These are phyloP conservation scores for Melanotaenia parkinsoni DNA, from an alignment of 2,797 vertebrate genomes.

Conservation along the genomic window DNA sequence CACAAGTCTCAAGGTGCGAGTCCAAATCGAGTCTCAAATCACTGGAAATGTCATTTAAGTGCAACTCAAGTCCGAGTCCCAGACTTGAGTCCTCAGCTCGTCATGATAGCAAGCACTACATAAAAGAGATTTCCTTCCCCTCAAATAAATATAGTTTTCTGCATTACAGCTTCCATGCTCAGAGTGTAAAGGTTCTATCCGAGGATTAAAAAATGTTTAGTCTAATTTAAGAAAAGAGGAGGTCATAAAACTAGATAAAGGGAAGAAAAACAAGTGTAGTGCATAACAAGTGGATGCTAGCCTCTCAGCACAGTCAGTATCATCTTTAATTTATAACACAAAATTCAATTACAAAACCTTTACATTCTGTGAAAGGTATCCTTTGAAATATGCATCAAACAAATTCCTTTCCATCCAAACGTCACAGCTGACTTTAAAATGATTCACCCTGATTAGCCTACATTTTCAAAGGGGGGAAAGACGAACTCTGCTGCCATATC, in stretches of 20 bases:
- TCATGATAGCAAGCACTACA: background rate
- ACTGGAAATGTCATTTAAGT: too few relatives aligned
- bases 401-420: constrained; percentile 1
- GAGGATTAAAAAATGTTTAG: background rate
- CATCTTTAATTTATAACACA: background rate
- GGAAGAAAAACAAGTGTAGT: background rate
- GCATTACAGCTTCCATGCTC: background rate
- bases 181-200: background rate
- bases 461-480: constrained; percentile 42
- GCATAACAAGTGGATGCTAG: background rate
- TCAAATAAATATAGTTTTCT: background rate
- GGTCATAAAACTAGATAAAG: background rate
- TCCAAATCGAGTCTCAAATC: too few relatives aligned
- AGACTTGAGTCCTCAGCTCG: too few relatives aligned
- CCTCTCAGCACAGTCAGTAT: background rate
- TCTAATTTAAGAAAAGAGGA: background rate
- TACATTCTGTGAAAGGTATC: background rate
- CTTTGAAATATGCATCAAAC: constrained; percentile 2
- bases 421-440: constrained; percentile 1
- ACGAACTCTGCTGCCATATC: constrained; percentile 52
- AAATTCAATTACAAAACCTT: background rate
- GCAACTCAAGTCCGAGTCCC: too few relatives aligned
- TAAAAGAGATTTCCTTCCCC: background rate
- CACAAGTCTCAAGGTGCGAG: too few relatives aligned
- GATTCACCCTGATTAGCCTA: constrained; percentile 45